phyloP scores from a whole-genome alignment of 2,888 invertebrate genomes.

The Folsomia candida region DNA sequence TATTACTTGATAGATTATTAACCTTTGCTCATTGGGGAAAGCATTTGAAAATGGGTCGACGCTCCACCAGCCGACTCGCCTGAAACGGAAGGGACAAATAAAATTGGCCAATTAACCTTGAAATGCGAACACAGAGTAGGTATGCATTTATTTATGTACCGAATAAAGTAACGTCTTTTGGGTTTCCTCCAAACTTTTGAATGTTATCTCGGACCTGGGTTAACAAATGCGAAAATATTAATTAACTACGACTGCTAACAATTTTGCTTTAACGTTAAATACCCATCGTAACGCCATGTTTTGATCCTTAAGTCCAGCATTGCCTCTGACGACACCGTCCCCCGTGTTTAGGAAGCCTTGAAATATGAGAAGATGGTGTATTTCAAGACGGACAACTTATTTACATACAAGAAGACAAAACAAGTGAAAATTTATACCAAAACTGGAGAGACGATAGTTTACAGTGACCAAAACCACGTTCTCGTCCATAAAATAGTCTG shows the following conservation, averaged over 20 bases:
- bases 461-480: neutral
- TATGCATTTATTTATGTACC: neutral
- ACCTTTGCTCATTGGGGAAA: neutral
- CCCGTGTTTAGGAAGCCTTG: slow-evolving; percentile 2
- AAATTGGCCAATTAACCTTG: neutral
- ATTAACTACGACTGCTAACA: too few species aligned
- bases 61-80: slow-evolving; percentile 14
- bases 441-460: neutral
- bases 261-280: too few species aligned
- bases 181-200: slow-evolving; percentile 8
- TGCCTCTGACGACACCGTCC: slow-evolving; percentile 2
- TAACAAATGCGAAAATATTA: too few species aligned
- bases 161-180: slow-evolving; percentile 3
- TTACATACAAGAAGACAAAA: too few species aligned
- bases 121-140: too few species aligned
- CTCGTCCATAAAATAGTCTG: slow-evolving; percentile 8
- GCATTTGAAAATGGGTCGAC: neutral
- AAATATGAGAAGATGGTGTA: too few species aligned
- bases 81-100: neutral
- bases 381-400: too few species aligned
- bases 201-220: slow-evolving; percentile 4
- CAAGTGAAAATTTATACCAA: too few species aligned
- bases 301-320: slow-evolving; percentile 7
- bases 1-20: neutral
- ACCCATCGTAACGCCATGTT: neutral